Base-by-base conservation (phyloP, 2,797 vertebrate genomes). In the Nannoperca australis region DNA sequence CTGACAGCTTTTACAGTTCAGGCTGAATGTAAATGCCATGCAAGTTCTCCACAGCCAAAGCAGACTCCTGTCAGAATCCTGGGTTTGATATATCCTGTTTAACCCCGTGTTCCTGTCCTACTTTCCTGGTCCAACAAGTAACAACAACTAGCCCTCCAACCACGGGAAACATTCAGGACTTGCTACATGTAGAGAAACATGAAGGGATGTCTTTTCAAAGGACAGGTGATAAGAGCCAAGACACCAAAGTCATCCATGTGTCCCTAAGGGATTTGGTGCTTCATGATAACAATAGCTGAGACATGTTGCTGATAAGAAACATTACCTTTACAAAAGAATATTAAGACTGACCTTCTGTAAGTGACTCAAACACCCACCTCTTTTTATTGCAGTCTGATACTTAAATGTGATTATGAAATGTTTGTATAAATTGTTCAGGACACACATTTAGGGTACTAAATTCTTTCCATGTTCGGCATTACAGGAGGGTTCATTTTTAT, bases 131-230 rank as follows among this genome's bases (percentile, higher is more conserved):
- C 44, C 27, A 54, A 63, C 27, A 50, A 63, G 51, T 11, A 38
- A 38, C 9, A 38, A 11, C 36, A 38, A 11, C 36, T 32, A 4
- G 32, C 42, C 4, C 36, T 75, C 38, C 20, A 15, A 51, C 32
- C 9, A 2, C 20, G 18, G 45, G 42, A 54, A 65, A 73, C 49
- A 67, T 64, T 58, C 73, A 49, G 0, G 13, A 49, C 18, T 20
- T 11, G 32, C 15, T 18, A 17, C 5, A 49, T 50, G 13, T n/a
- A 47, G 24, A 68, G 27, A 69, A 36, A 30, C 45, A n/a, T 58
- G 45, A 73, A 78, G 68, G 9, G 40, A 22, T 51, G 38, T 68
- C 45, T 73, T 78, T 75, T 75, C 34, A 60, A 38, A 67, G 55
- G 56, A 73, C 53, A 50, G 30, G 30, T 44, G 67, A 78, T 78